These are phyloP conservation scores for Drosophila watanabei DNA, from an alignment of 1,140 invertebrate genomes.

Conservation along the genomic window DNA sequence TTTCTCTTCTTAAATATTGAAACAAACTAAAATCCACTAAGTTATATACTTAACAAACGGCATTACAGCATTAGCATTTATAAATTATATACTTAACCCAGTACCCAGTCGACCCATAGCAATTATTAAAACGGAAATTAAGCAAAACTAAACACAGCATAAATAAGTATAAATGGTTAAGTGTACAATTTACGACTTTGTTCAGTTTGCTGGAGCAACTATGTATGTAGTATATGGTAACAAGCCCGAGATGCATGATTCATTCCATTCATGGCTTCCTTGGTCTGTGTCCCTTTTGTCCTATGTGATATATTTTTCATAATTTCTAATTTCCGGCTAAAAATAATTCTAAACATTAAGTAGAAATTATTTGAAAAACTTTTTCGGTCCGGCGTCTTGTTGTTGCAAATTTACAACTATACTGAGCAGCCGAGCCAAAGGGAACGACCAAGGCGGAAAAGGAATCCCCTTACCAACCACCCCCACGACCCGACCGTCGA, in stretches of 20 bases:
- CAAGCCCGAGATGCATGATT: slow-evolving; percentile 49
- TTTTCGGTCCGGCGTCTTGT: slow-evolving; percentile 44
- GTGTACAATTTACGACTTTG: slow-evolving; percentile 67
- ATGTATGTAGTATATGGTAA: slow-evolving; percentile 14
- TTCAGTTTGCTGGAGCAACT: slow-evolving; percentile 61
- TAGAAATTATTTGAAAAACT: slow-evolving; percentile 80
- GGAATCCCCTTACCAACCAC: slow-evolving; percentile 17
- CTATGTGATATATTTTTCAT: slow-evolving; percentile 76
- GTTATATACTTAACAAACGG: background rate
- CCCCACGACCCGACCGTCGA: slow-evolving; percentile 68
- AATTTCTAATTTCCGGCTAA: slow-evolving; percentile 76
- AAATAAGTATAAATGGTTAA: slow-evolving; percentile 62
- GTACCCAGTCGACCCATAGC: background rate
- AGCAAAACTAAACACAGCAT: slow-evolving; percentile 26
- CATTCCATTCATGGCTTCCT: slow-evolving; percentile 27
- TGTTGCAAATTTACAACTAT: slow-evolving; percentile 75
- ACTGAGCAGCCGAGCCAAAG: slow-evolving; percentile 21
- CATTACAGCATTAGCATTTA: background rate
- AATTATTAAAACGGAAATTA: slow-evolving; percentile 15
- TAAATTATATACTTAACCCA: slow-evolving; percentile 25
- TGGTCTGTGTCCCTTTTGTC: slow-evolving; percentile 32
- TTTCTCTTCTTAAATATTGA: background rate
- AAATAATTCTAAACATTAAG: slow-evolving; percentile 84
- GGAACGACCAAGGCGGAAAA: background rate
- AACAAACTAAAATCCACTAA: background rate